A percentile compares a stretch with the other conserved stretches of the same genome.
Conservation (phyloP, 2,113 vertebrate species). For the Lagopus muta region DNA sequence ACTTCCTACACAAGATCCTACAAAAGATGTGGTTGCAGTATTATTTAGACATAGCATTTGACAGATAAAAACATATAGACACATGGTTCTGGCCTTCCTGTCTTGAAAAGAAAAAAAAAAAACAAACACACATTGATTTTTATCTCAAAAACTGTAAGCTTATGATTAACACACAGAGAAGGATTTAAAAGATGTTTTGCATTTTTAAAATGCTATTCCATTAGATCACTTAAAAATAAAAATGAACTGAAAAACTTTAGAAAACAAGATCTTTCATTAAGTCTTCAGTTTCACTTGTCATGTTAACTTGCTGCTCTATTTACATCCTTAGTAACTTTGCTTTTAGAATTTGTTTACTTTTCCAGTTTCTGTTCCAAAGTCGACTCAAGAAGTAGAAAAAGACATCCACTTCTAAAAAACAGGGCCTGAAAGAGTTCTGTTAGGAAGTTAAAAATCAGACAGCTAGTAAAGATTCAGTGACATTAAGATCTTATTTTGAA, state of each 20-base stretch:
- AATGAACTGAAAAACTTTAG: background rate
- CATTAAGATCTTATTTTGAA: background rate
- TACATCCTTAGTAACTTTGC: background rate
- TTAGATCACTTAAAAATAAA: background rate
- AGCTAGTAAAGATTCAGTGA: background rate
- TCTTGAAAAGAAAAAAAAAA: background rate
- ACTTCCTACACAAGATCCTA: background rate
- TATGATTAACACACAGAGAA: background rate
- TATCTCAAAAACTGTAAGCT: background rate
- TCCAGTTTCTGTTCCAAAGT: conserved; percentile 31
- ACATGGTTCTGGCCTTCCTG: background rate
- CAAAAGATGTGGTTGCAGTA: background rate
- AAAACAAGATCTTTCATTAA: background rate
- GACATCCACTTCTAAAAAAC: background rate
- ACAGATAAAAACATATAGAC: background rate
- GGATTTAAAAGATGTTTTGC: background rate
- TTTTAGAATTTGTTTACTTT: background rate
- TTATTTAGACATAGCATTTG: background rate
- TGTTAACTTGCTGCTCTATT: background rate
- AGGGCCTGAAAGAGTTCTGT: background rate
- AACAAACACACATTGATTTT: background rate
- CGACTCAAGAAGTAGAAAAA: background rate
- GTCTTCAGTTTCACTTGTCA: background rate
- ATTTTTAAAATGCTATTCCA: background rate
- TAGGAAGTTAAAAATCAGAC: background rate